Evolutionary conservation across 2,888 invertebrate species (phyloP), one percentile per base, ranked within the genome.

Genomic region (Cyclophora albipunctata): DNA sequence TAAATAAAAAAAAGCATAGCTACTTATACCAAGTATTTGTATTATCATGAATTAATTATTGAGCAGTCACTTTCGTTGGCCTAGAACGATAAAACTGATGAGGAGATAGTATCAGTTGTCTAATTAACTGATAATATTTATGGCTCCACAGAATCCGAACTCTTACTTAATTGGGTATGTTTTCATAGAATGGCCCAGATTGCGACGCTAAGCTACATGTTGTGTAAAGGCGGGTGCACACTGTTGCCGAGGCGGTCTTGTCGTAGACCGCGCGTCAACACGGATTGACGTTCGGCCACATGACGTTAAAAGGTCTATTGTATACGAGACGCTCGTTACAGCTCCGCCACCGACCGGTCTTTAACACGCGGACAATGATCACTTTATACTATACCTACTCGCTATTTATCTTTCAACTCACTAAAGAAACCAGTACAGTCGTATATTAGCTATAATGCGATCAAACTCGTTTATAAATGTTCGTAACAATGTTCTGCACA

Each of bases 221-320:
- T 63, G 65, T 65, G 67, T 74, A 85, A 85, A 76, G 81, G 78
- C 64, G 58, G 61, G 64, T 67, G 66, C 72, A 67, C 78, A 81
- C 76, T 67, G 67, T 67, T 67, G 73, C 60, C 67, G 67, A 48
- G 55, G 57, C 37, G 37, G 37, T 37, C 37, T 53, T 55, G 59
- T 58, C 58, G 51, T 52, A 34, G 52, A 55, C 61, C 66, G 71
- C 72, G 72, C 70, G 69, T 68, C 63, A 54, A 41, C 47, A 58
- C 69, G 75, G 88, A 88, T 86, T 88, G 88, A 88, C 88, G 79
- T 73, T 68, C 75, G 72, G 74, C 76, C 80, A 74, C 76, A 74
- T 86, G 88, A 88, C 88, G 82, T 81, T 88, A 88, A 88, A 86
- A 87, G 88, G 86, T 84, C 87, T 85, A 88, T 88, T 88, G 88